A percentile compares a stretch with the other conserved stretches of the same genome.
These are phyloP conservation scores for Carettochelys insculpta DNA, from an alignment of 2,113 vertebrate genomes.

Conservation along the genomic window DNA sequence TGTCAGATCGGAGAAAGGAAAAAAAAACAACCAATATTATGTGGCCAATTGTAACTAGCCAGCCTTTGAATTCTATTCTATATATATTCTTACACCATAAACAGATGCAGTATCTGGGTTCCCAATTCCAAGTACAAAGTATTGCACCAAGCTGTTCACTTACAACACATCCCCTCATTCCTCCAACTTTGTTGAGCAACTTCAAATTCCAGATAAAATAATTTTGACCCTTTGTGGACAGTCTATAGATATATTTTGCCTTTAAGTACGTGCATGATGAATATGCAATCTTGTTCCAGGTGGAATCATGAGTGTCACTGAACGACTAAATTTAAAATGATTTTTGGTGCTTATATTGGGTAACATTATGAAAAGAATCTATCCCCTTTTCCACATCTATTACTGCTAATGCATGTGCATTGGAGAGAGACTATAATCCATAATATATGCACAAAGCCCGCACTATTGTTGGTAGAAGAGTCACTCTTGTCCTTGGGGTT, in stretches of 20 bases:
- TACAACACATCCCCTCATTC: too few relatives aligned
- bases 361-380: slow-evolving; percentile 47
- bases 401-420: slow-evolving; percentile 57
- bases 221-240: slow-evolving; percentile 56
- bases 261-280: slow-evolving; percentile 4
- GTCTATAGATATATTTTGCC: slow-evolving; percentile 22
- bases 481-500: slow-evolving; percentile 47
- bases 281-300: slow-evolving; percentile 56
- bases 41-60: neutral
- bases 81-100: neutral
- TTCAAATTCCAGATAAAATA: slow-evolving; percentile 51
- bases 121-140: neutral
- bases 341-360: slow-evolving; percentile 23
- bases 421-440: slow-evolving; percentile 29
- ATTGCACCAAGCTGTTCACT: neutral
- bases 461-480: slow-evolving; percentile 23
- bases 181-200: slow-evolving; percentile 34
- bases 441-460: slow-evolving; percentile 45
- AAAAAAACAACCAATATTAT: too few relatives aligned
- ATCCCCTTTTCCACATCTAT: slow-evolving; percentile 21
- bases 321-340: slow-evolving; percentile 10
- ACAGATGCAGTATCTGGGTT: neutral
- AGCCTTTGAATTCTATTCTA: neutral
- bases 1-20: neutral
- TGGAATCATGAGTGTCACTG: slow-evolving; percentile 19